phyloP scores from a whole-genome alignment of 2,888 invertebrate genomes.

The Nomada lathburiana region DNA sequence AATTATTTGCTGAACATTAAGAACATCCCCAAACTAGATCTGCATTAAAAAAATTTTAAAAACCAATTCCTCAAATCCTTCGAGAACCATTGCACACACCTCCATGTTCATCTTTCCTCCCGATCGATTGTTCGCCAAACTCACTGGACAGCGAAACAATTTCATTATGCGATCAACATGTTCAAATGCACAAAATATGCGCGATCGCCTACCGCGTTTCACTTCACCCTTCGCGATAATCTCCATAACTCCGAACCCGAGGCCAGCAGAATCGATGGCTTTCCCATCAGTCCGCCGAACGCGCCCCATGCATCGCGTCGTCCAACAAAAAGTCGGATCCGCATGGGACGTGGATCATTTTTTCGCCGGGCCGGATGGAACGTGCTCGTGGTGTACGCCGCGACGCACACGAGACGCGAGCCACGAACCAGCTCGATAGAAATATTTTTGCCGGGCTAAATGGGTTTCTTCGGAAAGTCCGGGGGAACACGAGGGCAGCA shows the following conservation, averaged over 20 bases:
- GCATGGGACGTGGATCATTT: slow-evolving; percentile 26
- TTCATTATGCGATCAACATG: too few relatives aligned
- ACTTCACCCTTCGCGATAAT: background rate
- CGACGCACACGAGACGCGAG: slow-evolving; percentile 46
- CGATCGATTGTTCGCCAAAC: too few relatives aligned
- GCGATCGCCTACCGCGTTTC: background rate
- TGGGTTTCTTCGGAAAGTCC: slow-evolving; percentile 67
- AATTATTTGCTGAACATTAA: too few relatives aligned
- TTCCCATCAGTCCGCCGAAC: slow-evolving; percentile 20
- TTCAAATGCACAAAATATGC: too few relatives aligned
- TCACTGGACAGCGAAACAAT: too few relatives aligned
- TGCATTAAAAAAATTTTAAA: too few relatives aligned
- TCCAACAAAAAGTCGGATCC: slow-evolving; percentile 22
- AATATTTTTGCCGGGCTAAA: slow-evolving; percentile 66
- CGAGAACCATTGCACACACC: too few relatives aligned
- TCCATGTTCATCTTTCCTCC: too few relatives aligned
- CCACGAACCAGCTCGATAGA: slow-evolving; percentile 51
- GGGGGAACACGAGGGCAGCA: slow-evolving; percentile 74
- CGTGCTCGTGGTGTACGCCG: slow-evolving; percentile 35
- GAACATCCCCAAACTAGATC: too few relatives aligned
- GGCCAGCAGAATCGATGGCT: slow-evolving; percentile 3
- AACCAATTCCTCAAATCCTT: too few relatives aligned
- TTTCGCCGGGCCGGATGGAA: slow-evolving; percentile 28
- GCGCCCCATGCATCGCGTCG: slow-evolving; percentile 31
- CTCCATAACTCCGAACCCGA: background rate